These are phyloP conservation scores for Clarias batrachus DNA, from an alignment of 2,113 vertebrate species.

Conservation along the genomic window DNA sequence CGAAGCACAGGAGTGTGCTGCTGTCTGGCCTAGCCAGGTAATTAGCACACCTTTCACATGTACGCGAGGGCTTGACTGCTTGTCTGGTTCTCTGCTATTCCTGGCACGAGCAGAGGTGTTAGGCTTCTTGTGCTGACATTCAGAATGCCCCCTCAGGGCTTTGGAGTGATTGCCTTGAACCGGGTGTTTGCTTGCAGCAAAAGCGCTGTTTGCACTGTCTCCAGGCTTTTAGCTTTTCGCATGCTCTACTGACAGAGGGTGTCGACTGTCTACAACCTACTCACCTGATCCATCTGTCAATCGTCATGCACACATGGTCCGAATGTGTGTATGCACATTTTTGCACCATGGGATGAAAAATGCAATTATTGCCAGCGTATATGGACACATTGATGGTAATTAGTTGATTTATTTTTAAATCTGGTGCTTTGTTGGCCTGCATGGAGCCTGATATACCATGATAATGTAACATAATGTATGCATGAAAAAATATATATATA, in stretches of 20 bases:
- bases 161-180: not conserved
- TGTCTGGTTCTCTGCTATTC: conserved; percentile 47
- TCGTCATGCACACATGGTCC: not conserved
- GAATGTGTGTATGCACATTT: not conserved
- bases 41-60: conserved; percentile 32
- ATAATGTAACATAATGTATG: too few species aligned
- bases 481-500: too few species aligned
- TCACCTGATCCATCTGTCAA: conserved; percentile 10
- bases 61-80: conserved; percentile 30
- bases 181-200: conserved; percentile 26
- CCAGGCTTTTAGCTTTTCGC: not conserved
- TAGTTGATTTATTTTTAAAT: not conserved
- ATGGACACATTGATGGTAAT: not conserved
- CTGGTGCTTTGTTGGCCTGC: not conserved
- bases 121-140: conserved; percentile 33
- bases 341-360: not conserved
- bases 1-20: conserved; percentile 23
- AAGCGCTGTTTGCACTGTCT: conserved; percentile 16
- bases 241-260: not conserved
- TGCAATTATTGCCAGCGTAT: not conserved
- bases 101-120: conserved; percentile 37
- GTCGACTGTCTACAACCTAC: conserved; percentile 23
- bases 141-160: conserved; percentile 20
- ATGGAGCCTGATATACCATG: not conserved
- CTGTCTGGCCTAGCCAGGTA: conserved; percentile 2